Evolutionary conservation across 2,888 invertebrate genomes (phyloP), one percentile per base, ranked within the genome.

Genomic region (Pristionchus fissidentatus): DNA sequence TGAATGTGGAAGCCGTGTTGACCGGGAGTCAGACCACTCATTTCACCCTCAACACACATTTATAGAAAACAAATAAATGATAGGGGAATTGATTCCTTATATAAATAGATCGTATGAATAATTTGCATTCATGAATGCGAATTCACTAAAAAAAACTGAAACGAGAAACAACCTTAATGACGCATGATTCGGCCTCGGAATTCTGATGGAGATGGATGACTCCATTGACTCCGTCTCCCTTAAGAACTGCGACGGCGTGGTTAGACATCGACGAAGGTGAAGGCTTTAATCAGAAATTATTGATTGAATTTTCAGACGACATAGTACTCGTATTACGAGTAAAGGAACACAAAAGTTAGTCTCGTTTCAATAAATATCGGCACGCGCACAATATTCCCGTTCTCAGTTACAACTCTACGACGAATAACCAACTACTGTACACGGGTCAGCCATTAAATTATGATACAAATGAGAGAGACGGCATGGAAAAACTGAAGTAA

Each of bases 1-100:
- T 92, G 92, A 5, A 92, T 90, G 81, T 92, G 92, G 87, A 92
- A 92, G 55, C 92, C 92, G 85, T 92, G 92, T 29, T 86, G 79
- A 38, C 92, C 92, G 32, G 89, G 89, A 32, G 87, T 84, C 77
- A 92, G 85, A 43, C 92, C 92, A 35, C 60, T 87, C 85, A 92
- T 90, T 80, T 92, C 89, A 49, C 92, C 92, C 55, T 86, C 83
- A 84, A 92, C 32, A 83, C 19, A 3, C 38, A 46, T 19, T 49
- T 41, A 73, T 22, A 73, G 13, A n/a, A 13, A 32, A 3, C 13
- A 3, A 32, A 38, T n/a, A n/a, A n/a, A n/a, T n/a, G n/a, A n/a
- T n/a, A n/a, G n/a, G n/a, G n/a, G n/a, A n/a, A n/a, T n/a, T n/a
- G n/a, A n/a, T n/a, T n/a, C n/a, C n/a, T n/a, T n/a, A n/a, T n/a